A percentile compares a stretch with the other conserved stretches of the same genome.
These are phyloP conservation scores for Crocallis elinguaria DNA, from an alignment of 2,888 invertebrate species.

Conservation along the genomic window DNA sequence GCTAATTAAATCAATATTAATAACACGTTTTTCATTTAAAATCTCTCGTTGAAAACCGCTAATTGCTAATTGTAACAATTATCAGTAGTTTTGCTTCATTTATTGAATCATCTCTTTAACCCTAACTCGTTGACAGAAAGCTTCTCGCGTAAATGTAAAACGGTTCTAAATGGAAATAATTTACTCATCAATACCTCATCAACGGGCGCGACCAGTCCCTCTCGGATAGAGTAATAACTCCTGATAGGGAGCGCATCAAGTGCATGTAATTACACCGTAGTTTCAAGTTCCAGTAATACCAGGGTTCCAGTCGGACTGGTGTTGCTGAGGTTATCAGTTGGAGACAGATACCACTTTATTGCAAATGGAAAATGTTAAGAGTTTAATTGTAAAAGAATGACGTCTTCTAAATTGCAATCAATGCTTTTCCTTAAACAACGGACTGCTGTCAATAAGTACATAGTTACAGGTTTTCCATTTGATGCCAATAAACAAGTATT, in stretches of 20 bases:
- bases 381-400: too few species aligned
- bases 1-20: background rate
- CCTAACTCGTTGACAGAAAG: background rate
- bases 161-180: background rate
- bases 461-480: too few species aligned
- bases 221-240: constrained; percentile 20
- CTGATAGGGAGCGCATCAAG: constrained; percentile 9
- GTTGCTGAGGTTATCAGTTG: background rate
- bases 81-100: too few species aligned
- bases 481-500: too few species aligned
- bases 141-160: background rate
- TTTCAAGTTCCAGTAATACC: background rate
- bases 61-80: background rate
- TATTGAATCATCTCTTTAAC: too few species aligned
- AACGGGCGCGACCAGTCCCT: background rate
- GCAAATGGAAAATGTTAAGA: background rate
- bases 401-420: too few species aligned
- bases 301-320: background rate
- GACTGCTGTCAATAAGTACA: too few species aligned
- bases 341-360: background rate
- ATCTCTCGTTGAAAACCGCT: too few species aligned
- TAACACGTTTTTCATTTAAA: too few species aligned
- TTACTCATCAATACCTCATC: constrained; percentile 3
- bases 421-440: too few species aligned
- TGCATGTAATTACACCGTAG: constrained; percentile 3